phyloP scores from a whole-genome alignment of 2,113 vertebrate species.

The Paratilapia polleni region DNA sequence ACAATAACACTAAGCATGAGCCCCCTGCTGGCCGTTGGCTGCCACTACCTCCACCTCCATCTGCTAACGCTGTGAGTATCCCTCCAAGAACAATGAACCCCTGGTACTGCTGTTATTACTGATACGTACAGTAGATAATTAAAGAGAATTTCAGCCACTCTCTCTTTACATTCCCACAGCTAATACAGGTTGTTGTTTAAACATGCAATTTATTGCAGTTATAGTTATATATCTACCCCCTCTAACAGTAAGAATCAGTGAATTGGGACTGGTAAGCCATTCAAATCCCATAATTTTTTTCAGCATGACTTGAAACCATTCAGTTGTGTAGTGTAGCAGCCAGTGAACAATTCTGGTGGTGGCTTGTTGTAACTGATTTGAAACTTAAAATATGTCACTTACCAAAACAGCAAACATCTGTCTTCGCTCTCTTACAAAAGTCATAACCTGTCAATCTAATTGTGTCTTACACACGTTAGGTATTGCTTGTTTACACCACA shows the following conservation, averaged over 20 bases:
- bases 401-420: neutral
- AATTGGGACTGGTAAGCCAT: neutral
- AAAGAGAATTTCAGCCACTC: constrained; percentile 13
- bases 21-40: constrained; percentile 95
- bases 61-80: constrained; percentile 82
- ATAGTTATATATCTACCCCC: neutral
- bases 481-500: neutral
- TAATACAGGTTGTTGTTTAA: constrained; percentile 7
- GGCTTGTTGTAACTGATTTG: neutral
- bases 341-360: neutral
- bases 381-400: neutral
- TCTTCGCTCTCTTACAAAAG: neutral
- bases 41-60: constrained; percentile 81
- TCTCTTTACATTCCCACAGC: neutral
- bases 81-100: constrained; percentile 47
- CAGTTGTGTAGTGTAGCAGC: neutral
- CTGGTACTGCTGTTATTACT: constrained; percentile 47
- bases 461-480: neutral
- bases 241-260: neutral
- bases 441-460: neutral
- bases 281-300: neutral
- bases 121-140: constrained; percentile 11
- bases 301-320: neutral
- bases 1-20: constrained; percentile 99
- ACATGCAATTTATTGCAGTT: neutral